These are phyloP conservation scores for Polydrusus tereticollis DNA, from an alignment of 2,888 invertebrate genomes.

Conservation along the genomic window DNA sequence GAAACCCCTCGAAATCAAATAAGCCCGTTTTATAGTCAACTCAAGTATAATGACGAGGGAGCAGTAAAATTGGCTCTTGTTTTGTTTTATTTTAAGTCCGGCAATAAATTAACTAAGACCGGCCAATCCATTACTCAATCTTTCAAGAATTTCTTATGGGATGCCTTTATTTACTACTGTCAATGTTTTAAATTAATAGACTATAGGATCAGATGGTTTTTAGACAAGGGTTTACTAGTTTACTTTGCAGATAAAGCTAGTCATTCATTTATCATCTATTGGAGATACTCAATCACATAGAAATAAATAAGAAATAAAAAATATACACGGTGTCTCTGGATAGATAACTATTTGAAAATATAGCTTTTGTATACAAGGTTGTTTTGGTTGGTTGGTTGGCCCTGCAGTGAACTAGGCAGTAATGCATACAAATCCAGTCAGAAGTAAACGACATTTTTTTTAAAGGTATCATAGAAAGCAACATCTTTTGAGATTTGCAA, in stretches of 20 bases:
- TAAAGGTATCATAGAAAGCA: too few species aligned
- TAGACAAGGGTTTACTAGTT: not conserved
- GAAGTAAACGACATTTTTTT: too few species aligned
- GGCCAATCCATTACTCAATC: conserved; percentile 8
- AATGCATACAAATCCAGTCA: too few species aligned
- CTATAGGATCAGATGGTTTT: not conserved
- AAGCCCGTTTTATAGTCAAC: not conserved
- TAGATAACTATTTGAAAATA: too few species aligned
- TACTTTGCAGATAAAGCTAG: not conserved
- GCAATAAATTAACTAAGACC: conserved; percentile 1
- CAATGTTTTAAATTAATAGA: conserved; percentile 15
- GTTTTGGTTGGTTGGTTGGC: too few species aligned
- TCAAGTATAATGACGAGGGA: not conserved
- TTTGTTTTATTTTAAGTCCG: not conserved
- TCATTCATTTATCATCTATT: conserved; percentile 4
- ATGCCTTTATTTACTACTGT: conserved; percentile 12
- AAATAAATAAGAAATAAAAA: not conserved
- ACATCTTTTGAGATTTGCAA: too few species aligned
- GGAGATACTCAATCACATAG: not conserved
- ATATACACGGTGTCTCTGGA: not conserved
- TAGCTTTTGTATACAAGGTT: too few species aligned
- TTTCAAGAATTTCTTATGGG: not conserved
- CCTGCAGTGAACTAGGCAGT: too few species aligned
- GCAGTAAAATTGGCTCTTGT: not conserved
- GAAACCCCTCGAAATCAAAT: not conserved